Evolutionary conservation across 2,888 invertebrate genomes (phyloP), one percentile per base, ranked within the genome.

Genomic region (Dasypolia templi): DNA sequence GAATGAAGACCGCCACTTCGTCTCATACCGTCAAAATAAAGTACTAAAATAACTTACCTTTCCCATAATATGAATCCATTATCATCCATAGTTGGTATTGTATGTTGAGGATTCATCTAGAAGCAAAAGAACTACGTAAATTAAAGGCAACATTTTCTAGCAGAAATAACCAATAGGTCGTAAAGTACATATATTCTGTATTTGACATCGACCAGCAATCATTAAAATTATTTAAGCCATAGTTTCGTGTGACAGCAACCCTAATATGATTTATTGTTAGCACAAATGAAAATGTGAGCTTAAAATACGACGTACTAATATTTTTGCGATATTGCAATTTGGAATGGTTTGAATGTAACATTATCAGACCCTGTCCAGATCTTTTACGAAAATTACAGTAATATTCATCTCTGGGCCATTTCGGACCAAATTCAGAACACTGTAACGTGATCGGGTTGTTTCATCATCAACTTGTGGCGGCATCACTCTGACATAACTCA

Each of bases 61-160:
- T 98, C 98, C 96, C 97, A 97, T 67, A 98, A 90, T 83, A 96
- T 95, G 83, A 98, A 97, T 56, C 97, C 98, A 87, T 97, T 97
- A 88, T 98, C 98, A 85, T 97, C 97, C 88, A 98, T 96, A 1
- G 97, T 97, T 4, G 98, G 98, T 75, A 98, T 94, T 0, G 97
- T 97, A 86, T 98, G 98, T 90, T 97, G 97, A 3, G 97, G 97
- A 91, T 97, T 97, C 92, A 97, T 96, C 97, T 97, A 90, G 67
- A 94, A 95, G 79, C 61, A 82, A 77, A 53, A 63, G 17, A 77
- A 72, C 12, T 0, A 9, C 0, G 14, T 71, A 22, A 32, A 44
- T 14, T 14, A 19, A 55, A 64, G 6, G 14, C 49, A 53, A 56
- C 19, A 69, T 69, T 73, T 77, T 44, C 17, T 9, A 51, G n/a